Percentiles rank a stretch among this genome's conserved stretches.
phyloP scores from a whole-genome alignment of 2,888 invertebrate species.

The Cheilosia impressa region DNA sequence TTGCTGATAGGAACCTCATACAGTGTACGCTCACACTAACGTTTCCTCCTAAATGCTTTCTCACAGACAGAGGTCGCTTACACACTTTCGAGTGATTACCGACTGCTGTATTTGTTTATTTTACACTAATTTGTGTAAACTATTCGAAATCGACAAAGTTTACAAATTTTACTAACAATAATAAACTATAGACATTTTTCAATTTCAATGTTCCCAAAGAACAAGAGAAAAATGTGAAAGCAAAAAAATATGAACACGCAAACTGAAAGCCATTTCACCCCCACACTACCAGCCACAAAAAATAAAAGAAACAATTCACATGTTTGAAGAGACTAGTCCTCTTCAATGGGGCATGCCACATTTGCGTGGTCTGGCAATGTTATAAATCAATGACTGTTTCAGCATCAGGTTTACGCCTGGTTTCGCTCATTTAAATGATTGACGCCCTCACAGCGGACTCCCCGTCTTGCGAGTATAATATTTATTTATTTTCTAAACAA shows the following conservation, averaged over 20 bases:
- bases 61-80: conserved; percentile 16
- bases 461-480: conserved; percentile 32
- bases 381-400: conserved; percentile 30
- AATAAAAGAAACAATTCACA: conserved; percentile 1
- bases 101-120: conserved; percentile 41
- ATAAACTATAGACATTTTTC: conserved; percentile 48
- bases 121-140: conserved; percentile 41
- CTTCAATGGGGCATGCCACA: neutral
- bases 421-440: conserved; percentile 36
- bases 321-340: neutral
- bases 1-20: neutral
- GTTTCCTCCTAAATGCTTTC: conserved; percentile 8
- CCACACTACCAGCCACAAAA: neutral
- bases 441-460: conserved; percentile 23
- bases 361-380: conserved; percentile 5
- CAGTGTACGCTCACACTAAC: conserved; percentile 12
- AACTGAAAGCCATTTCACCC: conserved; percentile 46
- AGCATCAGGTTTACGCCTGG: conserved; percentile 2
- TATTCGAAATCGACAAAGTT: conserved; percentile 54
- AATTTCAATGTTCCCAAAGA: conserved; percentile 11
- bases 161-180: conserved; percentile 54
- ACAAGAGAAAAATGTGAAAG: neutral
- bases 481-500: conserved; percentile 34
- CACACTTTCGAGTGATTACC: conserved; percentile 39
- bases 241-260: conserved; percentile 31